Base-by-base conservation (phyloP, 1,140 invertebrate species). In the Papilio polyxenes region DNA sequence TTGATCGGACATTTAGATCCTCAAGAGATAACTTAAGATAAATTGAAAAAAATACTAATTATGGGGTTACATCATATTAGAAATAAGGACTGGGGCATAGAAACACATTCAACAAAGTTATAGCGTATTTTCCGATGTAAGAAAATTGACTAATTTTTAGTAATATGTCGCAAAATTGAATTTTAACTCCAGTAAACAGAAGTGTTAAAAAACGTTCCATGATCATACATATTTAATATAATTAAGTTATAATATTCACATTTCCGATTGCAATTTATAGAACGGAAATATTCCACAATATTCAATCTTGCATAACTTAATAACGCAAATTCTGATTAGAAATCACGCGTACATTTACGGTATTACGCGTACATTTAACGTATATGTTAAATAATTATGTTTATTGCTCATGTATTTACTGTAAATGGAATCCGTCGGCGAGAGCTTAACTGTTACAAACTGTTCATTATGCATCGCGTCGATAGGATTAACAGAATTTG, bases 401-500 rank as follows among this genome's bases (percentile, higher is more conserved):
- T 80, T 80, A 80, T 65, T 20, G 44, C 77, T 31, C 78, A 53
- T 48, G 78, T 65, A 48, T 80, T 79, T 80, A 80, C 78, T 59
- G 40, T 69, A 80, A 80, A 80, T 77, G 80, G 49, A 80, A 59
- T 74, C 81, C 59, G 17, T 59, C 72, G 75, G 69, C 72, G 62
- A 53, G 75, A 81, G 79, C 81, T 81, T 83, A 79, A 76, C 51
- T 59, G 72, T 78, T 81, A 82, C 83, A 80, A 49, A 82, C 78
- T 82, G 86, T 87, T 87, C 84, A 87, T 89, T 84, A 87, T 89
- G 88, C 87, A 88, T 85, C 85, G 86, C 84, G 85, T 86, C 86
- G 83, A 87, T 84, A 83, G 89, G 89, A 92, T 92, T 92, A 92
- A 92, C 88, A 85, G 86, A 90, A 92, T 93, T 92, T 91, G 90